phyloP scores from a whole-genome alignment of 2,888 invertebrate species.

The Mesorhabditis belari region DNA sequence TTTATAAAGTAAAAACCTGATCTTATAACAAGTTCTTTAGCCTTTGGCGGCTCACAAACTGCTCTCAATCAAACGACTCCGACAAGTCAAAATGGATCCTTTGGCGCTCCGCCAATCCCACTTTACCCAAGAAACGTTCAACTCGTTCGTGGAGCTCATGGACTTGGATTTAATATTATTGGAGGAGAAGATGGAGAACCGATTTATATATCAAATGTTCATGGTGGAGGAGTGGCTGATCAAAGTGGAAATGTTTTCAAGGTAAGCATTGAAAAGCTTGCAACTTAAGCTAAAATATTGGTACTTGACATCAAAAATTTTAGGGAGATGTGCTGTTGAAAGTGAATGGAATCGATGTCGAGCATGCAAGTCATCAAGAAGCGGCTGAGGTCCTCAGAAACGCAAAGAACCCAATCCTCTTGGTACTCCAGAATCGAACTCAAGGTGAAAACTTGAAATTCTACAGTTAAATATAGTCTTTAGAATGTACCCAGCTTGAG shows the following conservation, averaged over 20 bases:
- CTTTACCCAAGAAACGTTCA: slow-evolving; percentile 26
- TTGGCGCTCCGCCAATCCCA: slow-evolving; percentile 19
- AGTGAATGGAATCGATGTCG: slow-evolving; percentile 78
- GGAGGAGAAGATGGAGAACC: slow-evolving; percentile 99
- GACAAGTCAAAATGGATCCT: background rate
- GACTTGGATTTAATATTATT: slow-evolving; percentile 97
- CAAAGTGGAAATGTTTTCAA: slow-evolving; percentile 64
- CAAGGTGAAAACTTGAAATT: slow-evolving; percentile 61
- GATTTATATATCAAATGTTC: slow-evolving; percentile 92
- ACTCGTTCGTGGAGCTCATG: slow-evolving; percentile 57
- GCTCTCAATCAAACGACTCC: background rate
- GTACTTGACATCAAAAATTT: background rate
- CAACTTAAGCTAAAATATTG: background rate
- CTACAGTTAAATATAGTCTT: background rate
- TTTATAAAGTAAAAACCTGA: background rate
- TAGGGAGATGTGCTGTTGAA: slow-evolving; percentile 51
- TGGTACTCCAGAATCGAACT: slow-evolving; percentile 88
- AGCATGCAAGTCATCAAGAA: slow-evolving; percentile 89
- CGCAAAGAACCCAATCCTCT: slow-evolving; percentile 74
- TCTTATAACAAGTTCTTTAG: background rate
- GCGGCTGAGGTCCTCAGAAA: slow-evolving; percentile 79
- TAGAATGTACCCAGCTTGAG: slow-evolving; percentile 57
- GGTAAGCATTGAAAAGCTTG: background rate
- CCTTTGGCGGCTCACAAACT: background rate
- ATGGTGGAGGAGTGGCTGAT: slow-evolving; percentile 94